Evolutionary conservation across 2,113 vertebrate genomes (phyloP), one percentile per base, ranked within the genome.

Genomic region (Sebastes schlegelii): DNA sequence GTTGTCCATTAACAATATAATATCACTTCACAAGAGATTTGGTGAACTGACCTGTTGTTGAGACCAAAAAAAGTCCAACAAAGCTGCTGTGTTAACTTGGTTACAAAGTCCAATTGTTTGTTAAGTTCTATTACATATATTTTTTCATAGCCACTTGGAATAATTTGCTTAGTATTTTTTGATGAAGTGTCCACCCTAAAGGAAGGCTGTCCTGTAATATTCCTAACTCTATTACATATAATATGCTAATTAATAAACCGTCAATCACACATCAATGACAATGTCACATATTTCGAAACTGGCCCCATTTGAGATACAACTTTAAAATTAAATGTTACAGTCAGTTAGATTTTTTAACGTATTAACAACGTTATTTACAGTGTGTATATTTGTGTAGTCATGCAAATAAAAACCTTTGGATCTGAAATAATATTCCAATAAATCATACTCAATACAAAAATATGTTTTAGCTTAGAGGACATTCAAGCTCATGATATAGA

Each of bases 191-290:
- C 9, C 11, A 65, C n/a, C 0, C 6, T 49, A 58, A 65, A 11
- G 2, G 16, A 80, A 73, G 23, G n/a, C 43, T 17, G 12, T 82
- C n/a, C 13, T 14, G 23, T 23, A 70, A 69, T 61, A 63, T 63
- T 69, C 17, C 14, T 67, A 63, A 23, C 13, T 55, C 43, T 46
- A 43, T 62, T 55, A 46, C 17, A 19, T 79, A 21, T 21, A 63
- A 68, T 82, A 61, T 52, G 21, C 5, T 3, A 62, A 75, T 73
- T 34, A 67, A 73, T 46, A 42, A 49, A 34, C 46, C 40, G 61
- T 74, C 54, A 67, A 6, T 84, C 62, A 84, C 10, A n/a, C 23
- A 57, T 48, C 49, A 74, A 11, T 73, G 10, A n/a, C 23, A 40
- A 42, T 66, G 45, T 66, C n/a, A 49, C 21, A 49, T 49, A 67